Evolutionary conservation across 2,888 invertebrate genomes (phyloP).

Genomic region (Cheilosia pagana): DNA sequence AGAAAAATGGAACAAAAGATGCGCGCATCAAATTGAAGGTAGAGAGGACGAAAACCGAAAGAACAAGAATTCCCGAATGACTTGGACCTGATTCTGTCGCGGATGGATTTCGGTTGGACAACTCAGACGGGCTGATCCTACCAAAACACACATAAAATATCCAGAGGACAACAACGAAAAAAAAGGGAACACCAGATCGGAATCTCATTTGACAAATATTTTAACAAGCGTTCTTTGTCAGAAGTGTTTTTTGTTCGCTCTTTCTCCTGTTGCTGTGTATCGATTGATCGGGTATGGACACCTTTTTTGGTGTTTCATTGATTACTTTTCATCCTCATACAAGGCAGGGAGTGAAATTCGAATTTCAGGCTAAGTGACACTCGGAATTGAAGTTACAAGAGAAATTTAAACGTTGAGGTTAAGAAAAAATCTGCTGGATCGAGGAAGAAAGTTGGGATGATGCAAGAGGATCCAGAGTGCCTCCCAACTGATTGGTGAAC

Average conservation of each 20-base stretch:
- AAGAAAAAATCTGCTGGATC: too few species aligned
- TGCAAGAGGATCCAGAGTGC: too few species aligned
- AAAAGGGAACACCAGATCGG: constrained; percentile 59
- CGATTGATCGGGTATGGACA: constrained; percentile 29
- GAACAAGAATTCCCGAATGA: constrained; percentile 56
- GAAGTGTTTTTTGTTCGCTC: constrained; percentile 6
- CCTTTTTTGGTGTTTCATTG: constrained; percentile 15
- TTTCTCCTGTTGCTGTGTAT: not conserved
- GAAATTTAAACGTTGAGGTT: not conserved
- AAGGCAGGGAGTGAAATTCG: not conserved
- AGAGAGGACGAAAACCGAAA: constrained; percentile 25
- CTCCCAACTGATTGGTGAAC: too few species aligned
- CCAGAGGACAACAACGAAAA: constrained; percentile 43
- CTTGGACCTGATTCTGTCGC: constrained; percentile 69
- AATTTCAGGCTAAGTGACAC: constrained; percentile 22
- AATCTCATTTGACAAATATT: constrained; percentile 72
- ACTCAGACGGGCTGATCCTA: constrained; percentile 62
- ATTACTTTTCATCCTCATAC: constrained; percentile 1
- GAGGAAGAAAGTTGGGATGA: too few species aligned
- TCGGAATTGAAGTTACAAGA: not conserved
- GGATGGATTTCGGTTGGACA: constrained; percentile 53
- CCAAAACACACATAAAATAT: constrained; percentile 67
- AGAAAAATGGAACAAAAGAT: constrained; percentile 47
- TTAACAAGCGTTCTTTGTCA: constrained; percentile 65
- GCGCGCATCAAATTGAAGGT: constrained; percentile 23